Evolutionary conservation across 2,888 invertebrate species (phyloP).

Genomic region (Zonitis immaculata): DNA sequence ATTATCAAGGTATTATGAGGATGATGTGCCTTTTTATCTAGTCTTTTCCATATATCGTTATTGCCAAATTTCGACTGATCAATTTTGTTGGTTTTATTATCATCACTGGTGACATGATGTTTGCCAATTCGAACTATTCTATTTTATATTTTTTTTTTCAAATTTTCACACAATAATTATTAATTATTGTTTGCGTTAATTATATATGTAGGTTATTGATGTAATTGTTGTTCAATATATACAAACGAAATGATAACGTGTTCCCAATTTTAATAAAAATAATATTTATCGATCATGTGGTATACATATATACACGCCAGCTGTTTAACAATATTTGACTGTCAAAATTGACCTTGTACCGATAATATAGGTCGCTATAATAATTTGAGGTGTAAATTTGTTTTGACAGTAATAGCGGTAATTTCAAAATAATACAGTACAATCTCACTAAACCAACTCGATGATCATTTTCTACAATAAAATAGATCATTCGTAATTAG

Average conservation of each 20-base stretch:
- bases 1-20: not conserved
- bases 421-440: not conserved
- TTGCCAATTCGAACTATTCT: too few relatives aligned
- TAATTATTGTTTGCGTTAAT: too few relatives aligned
- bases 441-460: too few relatives aligned
- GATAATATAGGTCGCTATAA: conserved; percentile 6
- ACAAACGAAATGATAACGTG: not conserved
- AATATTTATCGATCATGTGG: conserved; percentile 23
- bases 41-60: not conserved
- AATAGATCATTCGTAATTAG: too few relatives aligned
- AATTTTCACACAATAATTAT: not conserved
- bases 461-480: too few relatives aligned
- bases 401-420: not conserved
- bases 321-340: conserved; percentile 14
- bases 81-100: not conserved
- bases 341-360: conserved; percentile 6
- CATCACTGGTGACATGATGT: not conserved
- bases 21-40: not conserved
- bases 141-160: not conserved
- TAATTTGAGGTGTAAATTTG: too few relatives aligned
- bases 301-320: too few relatives aligned
- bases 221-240: too few relatives aligned
- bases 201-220: too few relatives aligned
- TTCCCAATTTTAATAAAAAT: conserved; percentile 9
- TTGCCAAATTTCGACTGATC: not conserved